phyloP scores from a whole-genome alignment of 2,888 invertebrate species.

The Macrosoma leucophasiata region DNA sequence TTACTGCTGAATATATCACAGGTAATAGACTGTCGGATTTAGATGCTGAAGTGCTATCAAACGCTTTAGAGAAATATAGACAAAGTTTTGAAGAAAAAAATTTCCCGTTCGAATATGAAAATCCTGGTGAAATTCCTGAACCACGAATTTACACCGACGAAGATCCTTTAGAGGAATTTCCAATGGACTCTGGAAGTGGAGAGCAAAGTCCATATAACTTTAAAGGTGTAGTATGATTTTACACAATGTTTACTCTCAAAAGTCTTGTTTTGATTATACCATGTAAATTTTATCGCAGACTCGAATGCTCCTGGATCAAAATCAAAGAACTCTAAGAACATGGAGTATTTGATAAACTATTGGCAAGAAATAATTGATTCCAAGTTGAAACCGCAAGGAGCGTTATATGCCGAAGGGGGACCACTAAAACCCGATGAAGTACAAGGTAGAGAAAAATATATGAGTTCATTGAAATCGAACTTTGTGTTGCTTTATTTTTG shows the following conservation, averaged over 20 bases:
- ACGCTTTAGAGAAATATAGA: slow-evolving; percentile 62
- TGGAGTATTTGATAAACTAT: slow-evolving; percentile 62
- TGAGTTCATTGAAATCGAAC: slow-evolving; percentile 33
- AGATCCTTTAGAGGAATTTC: slow-evolving; percentile 58
- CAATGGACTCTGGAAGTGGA: slow-evolving; percentile 60
- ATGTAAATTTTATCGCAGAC: slow-evolving; percentile 2
- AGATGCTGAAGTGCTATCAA: slow-evolving; percentile 61
- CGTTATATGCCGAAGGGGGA: slow-evolving; percentile 63
- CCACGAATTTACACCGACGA: slow-evolving; percentile 75
- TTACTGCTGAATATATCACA: slow-evolving; percentile 61
- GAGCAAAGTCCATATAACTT: slow-evolving; percentile 49
- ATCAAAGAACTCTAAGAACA: slow-evolving; percentile 49
- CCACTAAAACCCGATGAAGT: slow-evolving; percentile 56
- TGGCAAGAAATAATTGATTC: slow-evolving; percentile 54
- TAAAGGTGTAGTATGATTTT: slow-evolving; percentile 57
- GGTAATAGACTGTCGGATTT: slow-evolving; percentile 56
- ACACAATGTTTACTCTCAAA: not conserved
- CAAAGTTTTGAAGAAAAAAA: slow-evolving; percentile 64
- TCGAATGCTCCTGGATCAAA: slow-evolving; percentile 28
- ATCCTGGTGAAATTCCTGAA: slow-evolving; percentile 67
- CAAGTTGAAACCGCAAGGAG: slow-evolving; percentile 47
- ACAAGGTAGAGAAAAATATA: slow-evolving; percentile 39
- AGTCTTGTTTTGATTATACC: too few species aligned
- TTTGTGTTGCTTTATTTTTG: slow-evolving; percentile 47
- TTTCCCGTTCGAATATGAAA: slow-evolving; percentile 68